phyloP scores from a whole-genome alignment of 2,797 vertebrate genomes.

The Myotis daubentonii region DNA sequence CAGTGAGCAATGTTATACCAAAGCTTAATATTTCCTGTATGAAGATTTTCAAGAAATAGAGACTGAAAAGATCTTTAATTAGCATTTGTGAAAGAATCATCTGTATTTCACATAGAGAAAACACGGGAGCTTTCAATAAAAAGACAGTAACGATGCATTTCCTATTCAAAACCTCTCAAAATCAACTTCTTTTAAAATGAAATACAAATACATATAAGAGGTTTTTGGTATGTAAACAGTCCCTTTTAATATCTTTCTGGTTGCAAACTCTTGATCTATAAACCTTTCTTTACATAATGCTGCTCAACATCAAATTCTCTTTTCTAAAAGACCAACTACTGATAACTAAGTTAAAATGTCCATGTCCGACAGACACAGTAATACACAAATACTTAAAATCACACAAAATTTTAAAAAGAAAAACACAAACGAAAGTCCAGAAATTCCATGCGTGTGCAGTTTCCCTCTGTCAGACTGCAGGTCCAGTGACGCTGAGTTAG shows the following conservation, averaged over 20 bases:
- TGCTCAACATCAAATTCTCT: neutral
- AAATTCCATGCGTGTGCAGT: neutral
- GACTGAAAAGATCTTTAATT: constrained; percentile 12
- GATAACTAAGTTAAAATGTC: constrained; percentile 29
- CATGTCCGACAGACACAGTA: neutral
- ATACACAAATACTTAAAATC: constrained; percentile 24
- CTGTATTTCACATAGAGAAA: neutral
- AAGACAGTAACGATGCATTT: neutral
- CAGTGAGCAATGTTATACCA: neutral
- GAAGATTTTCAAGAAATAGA: constrained; percentile 19
- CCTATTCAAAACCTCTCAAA: constrained; percentile 26
- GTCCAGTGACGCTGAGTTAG: neutral
- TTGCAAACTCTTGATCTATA: neutral
- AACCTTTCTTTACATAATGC: constrained; percentile 3
- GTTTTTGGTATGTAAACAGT: neutral
- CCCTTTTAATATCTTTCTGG: neutral
- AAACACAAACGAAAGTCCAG: constrained; percentile 42
- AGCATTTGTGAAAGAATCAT: constrained; percentile 23
- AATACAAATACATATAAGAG: neutral
- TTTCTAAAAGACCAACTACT: constrained; percentile 11
- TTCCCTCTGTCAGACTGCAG: neutral
- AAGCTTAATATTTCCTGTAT: constrained; percentile 3
- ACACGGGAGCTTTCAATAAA: neutral
- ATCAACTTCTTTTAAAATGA: constrained; percentile 37
- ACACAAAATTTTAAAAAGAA: constrained; percentile 23